These are phyloP conservation scores for Meloidogyne chitwoodi DNA, from an alignment of 1,140 invertebrate species.

Conservation along the genomic window DNA sequence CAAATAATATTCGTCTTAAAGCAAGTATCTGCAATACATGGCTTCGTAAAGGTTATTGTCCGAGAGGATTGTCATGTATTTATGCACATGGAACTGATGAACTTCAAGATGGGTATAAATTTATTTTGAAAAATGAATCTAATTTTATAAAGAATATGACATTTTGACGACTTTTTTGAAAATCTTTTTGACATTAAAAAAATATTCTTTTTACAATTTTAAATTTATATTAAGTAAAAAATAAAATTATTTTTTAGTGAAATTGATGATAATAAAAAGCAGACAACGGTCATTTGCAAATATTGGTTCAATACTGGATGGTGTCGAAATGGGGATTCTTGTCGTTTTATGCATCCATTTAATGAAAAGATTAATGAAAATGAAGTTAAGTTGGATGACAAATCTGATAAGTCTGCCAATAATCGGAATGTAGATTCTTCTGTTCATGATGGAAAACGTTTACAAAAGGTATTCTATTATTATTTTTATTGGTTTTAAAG, in stretches of 20 bases:
- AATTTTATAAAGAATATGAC: no score
- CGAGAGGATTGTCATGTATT: neutral
- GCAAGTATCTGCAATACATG: neutral
- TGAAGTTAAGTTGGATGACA: neutral
- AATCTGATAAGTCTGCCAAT: neutral
- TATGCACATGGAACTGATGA: neutral
- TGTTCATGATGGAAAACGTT: neutral
- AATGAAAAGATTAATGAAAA: neutral
- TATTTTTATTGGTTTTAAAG: no score
- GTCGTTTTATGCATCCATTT: neutral
- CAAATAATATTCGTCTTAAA: neutral
- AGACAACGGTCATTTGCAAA: neutral
- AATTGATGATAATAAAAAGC: neutral
- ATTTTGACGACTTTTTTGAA: no score
- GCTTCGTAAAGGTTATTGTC: neutral
- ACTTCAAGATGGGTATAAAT: neutral
- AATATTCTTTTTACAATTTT: no score
- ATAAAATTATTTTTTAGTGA: neutral
- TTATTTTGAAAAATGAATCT: no score
- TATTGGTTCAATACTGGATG: neutral
- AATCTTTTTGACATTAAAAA: no score
- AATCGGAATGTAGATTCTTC: neutral
- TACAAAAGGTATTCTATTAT: neutral
- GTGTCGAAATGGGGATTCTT: neutral
- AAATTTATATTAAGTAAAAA: no score